These are phyloP conservation scores for Anthrax anthrax DNA, from an alignment of 2,888 invertebrate species.

Conservation along the genomic window DNA sequence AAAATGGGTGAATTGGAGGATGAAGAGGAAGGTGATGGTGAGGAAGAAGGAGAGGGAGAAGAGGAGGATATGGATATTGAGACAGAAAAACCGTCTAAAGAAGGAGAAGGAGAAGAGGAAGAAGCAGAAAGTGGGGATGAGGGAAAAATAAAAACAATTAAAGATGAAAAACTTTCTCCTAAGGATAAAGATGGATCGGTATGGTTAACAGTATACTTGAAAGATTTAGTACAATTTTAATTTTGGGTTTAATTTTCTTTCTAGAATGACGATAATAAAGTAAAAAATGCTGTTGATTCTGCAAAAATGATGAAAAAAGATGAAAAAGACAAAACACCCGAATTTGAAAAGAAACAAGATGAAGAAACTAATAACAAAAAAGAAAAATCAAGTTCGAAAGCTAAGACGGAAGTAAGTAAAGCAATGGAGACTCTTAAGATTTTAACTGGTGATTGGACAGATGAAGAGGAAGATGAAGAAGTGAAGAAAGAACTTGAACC, in stretches of 20 bases:
- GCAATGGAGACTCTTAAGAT: slow-evolving; percentile 12
- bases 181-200: slow-evolving; percentile 17
- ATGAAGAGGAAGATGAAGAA: slow-evolving; percentile 29
- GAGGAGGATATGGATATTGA: slow-evolving; percentile 5
- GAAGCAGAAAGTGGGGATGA: slow-evolving; percentile 9
- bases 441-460: slow-evolving; percentile 32
- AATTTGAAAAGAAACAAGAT: background rate
- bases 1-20: background rate
- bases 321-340: background rate
- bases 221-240: slow-evolving; percentile 29
- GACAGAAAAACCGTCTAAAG: slow-evolving; percentile 6
- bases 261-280: too few species aligned
- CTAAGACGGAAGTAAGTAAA: slow-evolving; percentile 1
- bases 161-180: slow-evolving; percentile 16
- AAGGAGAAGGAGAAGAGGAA: background rate
- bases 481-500: slow-evolving; percentile 16
- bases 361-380: background rate
- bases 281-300: slow-evolving; percentile 15
- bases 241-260: slow-evolving; percentile 9
- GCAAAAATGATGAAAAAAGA: slow-evolving; percentile 14
- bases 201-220: too few species aligned
- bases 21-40: background rate
- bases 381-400: background rate
- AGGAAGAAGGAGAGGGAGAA: slow-evolving; percentile 9
- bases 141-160: background rate